A percentile compares a stretch with the other conserved stretches of the same genome.
These are phyloP conservation scores for Xenopus laevis DNA, from an alignment of 2,113 vertebrate species.

Conservation along the genomic window DNA sequence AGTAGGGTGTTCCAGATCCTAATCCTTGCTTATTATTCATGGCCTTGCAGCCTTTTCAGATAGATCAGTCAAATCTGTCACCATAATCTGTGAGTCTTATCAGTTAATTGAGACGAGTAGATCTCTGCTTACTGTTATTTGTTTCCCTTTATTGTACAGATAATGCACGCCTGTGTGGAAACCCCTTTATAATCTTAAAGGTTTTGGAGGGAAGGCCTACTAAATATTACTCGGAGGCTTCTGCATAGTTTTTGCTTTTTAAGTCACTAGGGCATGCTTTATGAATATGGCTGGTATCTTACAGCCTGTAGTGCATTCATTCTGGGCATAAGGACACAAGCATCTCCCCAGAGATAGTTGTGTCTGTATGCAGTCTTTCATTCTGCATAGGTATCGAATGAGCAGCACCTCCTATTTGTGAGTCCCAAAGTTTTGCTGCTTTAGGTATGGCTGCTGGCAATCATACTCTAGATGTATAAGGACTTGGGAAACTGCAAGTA, in stretches of 20 bases:
- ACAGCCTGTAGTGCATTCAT: too few species aligned
- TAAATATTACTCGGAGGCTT: background rate
- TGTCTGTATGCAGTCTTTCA: too few species aligned
- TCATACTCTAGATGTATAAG: too few species aligned
- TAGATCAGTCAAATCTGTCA: conserved; percentile 41
- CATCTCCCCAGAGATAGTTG: too few species aligned
- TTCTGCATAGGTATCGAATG: too few species aligned
- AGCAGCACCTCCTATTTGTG: too few species aligned
- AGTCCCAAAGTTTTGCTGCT: too few species aligned
- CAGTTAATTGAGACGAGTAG: conserved; percentile 43
- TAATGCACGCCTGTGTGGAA: conserved; percentile 15
- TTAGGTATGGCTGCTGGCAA: too few species aligned
- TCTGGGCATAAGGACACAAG: too few species aligned
- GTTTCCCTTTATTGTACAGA: conserved; percentile 29
- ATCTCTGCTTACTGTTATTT: conserved; percentile 34
- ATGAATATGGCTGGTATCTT: too few species aligned
- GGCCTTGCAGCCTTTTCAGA: conserved; percentile 31
- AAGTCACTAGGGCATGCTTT: background rate
- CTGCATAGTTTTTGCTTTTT: background rate
- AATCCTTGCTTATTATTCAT: conserved; percentile 42
- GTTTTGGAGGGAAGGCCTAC: background rate
- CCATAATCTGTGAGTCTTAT: conserved; percentile 37
- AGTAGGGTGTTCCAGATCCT: conserved; percentile 34
- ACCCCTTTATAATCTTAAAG: background rate
- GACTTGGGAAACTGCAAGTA: too few species aligned